Conservation (phyloP, 2,888 invertebrate species). For the Metalampra italica region DNA sequence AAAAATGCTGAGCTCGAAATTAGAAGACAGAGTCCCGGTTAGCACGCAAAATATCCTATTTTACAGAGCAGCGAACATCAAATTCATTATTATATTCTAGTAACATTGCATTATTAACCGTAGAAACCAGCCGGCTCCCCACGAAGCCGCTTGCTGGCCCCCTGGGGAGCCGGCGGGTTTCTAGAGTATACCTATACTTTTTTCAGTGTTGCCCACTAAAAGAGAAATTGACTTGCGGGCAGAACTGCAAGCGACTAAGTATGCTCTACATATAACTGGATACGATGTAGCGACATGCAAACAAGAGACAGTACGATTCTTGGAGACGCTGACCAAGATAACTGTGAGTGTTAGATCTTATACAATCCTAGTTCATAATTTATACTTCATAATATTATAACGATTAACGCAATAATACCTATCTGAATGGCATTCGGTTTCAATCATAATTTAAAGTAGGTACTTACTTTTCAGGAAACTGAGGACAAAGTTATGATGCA, state of each 20-base stretch:
- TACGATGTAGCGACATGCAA: slow-evolving; percentile 60
- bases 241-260: slow-evolving; percentile 66
- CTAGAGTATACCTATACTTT: no score
- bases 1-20: slow-evolving; percentile 56
- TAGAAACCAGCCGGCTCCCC: no score
- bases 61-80: no score
- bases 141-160: no score
- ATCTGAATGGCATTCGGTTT: slow-evolving; percentile 5
- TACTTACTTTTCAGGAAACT: slow-evolving; percentile 53
- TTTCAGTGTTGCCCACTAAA: slow-evolving; percentile 59
- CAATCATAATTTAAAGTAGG: no score
- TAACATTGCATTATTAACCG: no score
- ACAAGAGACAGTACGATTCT: slow-evolving; percentile 62
- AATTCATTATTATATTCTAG: not conserved
- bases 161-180: no score
- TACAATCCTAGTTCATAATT: not conserved
- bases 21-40: slow-evolving; percentile 54
- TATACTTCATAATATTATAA: slow-evolving; percentile 1
- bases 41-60: not conserved
- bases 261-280: slow-evolving; percentile 55
- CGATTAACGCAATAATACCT: not conserved
- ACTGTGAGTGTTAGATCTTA: slow-evolving; percentile 43
- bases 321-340: slow-evolving; percentile 66
- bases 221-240: slow-evolving; percentile 68
- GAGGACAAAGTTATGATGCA: slow-evolving; percentile 67